These are phyloP conservation scores for Andrena praecox DNA, from an alignment of 2,888 invertebrate genomes.

Conservation along the genomic window DNA sequence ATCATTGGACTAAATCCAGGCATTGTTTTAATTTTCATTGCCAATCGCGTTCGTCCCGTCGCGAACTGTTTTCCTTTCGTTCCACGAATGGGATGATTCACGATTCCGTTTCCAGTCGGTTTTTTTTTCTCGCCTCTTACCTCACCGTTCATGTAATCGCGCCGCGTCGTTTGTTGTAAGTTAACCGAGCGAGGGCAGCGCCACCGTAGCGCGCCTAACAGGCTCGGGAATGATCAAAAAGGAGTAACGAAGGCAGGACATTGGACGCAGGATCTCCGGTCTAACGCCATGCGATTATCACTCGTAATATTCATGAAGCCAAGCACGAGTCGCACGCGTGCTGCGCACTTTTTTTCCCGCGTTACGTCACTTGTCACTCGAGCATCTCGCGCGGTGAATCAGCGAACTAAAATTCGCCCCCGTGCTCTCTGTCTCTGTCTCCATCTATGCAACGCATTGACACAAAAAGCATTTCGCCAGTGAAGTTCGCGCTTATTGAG, in stretches of 20 bases:
- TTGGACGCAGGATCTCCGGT: neutral
- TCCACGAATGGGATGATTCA: conserved; percentile 49
- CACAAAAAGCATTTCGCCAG: conserved; percentile 25
- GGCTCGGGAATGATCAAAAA: neutral
- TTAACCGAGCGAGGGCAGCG: neutral
- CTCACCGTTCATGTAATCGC: conserved; percentile 70
- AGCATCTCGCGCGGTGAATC: conserved; percentile 40
- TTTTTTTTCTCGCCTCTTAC: conserved; percentile 65
- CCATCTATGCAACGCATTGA: conserved; percentile 2
- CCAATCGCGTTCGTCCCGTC: neutral
- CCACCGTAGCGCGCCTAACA: neutral
- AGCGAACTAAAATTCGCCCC: conserved; percentile 39
- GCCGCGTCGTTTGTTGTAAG: neutral
- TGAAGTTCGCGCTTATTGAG: conserved; percentile 44
- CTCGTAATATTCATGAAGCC: neutral
- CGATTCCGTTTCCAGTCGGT: conserved; percentile 61
- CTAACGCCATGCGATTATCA: neutral
- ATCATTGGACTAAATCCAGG: neutral
- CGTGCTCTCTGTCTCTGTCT: neutral
- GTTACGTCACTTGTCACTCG: conserved; percentile 46
- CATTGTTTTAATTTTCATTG: conserved; percentile 12
- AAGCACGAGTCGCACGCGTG: neutral
- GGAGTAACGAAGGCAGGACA: neutral
- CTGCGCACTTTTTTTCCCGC: conserved; percentile 17
- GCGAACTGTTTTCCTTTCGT: conserved; percentile 25